Evolutionary conservation across 1,140 invertebrate genomes (phyloP).

Genomic region (Drosophila sproati): DNA sequence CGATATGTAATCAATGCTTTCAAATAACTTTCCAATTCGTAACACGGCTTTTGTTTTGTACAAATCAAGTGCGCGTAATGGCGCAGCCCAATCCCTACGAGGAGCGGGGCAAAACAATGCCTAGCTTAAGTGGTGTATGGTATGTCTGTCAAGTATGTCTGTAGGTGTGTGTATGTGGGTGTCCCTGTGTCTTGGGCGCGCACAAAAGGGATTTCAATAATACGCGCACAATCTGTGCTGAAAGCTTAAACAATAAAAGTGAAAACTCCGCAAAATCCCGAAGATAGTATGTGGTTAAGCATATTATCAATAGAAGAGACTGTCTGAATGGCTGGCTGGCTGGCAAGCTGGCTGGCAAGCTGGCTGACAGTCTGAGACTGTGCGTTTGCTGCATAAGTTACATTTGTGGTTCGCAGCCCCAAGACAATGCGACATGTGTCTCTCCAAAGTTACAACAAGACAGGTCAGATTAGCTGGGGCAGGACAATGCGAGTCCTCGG

Average conservation of each 20-base stretch:
- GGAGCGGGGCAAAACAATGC: conserved; percentile 48
- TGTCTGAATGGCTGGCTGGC: not conserved
- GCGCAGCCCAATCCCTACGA: conserved; percentile 4
- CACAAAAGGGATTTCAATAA: conserved; percentile 79
- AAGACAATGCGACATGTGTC: conserved; percentile 59
- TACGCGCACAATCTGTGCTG: conserved; percentile 75
- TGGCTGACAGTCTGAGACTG: not conserved
- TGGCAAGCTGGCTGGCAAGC: not conserved
- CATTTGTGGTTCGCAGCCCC: conserved; percentile 46
- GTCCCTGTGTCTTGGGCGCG: conserved; percentile 34
- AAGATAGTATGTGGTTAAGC: conserved; percentile 50
- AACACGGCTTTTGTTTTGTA: conserved; percentile 74
- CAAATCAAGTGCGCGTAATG: conserved; percentile 60
- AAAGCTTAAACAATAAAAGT: conserved; percentile 82
- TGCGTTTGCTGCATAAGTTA: conserved; percentile 9
- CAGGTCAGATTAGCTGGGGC: conserved; percentile 67
- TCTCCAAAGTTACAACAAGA: conserved; percentile 52
- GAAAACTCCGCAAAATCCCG: conserved; percentile 65
- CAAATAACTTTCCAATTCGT: conserved; percentile 75
- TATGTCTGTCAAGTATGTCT: not conserved
- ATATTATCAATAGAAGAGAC: conserved; percentile 57
- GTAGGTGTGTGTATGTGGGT: conserved; percentile 4
- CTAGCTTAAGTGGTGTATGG: conserved; percentile 6
- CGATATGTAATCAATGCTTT: conserved; percentile 79
- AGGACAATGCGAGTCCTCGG: conserved; percentile 5